Base-by-base conservation (phyloP, 2,797 vertebrate genomes). In the Molossus molossus region DNA sequence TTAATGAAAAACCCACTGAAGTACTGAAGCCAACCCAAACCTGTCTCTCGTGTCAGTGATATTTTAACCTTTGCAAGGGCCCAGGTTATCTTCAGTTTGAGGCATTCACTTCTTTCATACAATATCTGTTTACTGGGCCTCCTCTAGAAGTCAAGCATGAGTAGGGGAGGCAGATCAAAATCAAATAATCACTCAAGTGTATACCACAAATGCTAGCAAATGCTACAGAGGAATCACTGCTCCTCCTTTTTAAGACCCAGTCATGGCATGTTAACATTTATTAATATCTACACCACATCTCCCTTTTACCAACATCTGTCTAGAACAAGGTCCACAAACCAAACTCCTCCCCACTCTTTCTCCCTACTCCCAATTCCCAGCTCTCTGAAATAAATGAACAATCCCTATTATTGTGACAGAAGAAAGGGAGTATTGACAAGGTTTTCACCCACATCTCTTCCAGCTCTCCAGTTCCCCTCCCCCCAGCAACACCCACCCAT, bases 331-430 rank as follows among this genome's bases (percentile, higher is more conserved):
- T n/a, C 57, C 27, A 65, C 40, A 70, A 93, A 92, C 57, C 29
- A 6, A 90, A 50, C 33, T 57, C 70, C 25, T 88, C 27, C 23
- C 27, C 33, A 25, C 17, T 77, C 27, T 57, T 6, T 45, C 48
- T 48, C 40, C 64, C 18, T 70, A 25, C 50, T 90, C 25, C 62
- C 57, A 77, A 65, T 48, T 45, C 33, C 20, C 69, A 70, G 77
- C 65, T 93, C 75, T 76, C 80, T 55, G 70, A 96, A 87, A 79
- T 89, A 87, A 88, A 89, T 25, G 6, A 82, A 87, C 75, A 82
- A 37, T 60, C 53, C 14, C 53, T 83, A 7, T 72, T 60, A 84
- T 21, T 88, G 77, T n/a, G 25, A 77, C 60, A 67, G 64, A 85
- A 94, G 70, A 70, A 82, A 90, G 94, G 79, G 58, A 64, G 67